Evolutionary conservation across 2,888 invertebrate species (phyloP).

Genomic region (Polyommatus iphigenia): DNA sequence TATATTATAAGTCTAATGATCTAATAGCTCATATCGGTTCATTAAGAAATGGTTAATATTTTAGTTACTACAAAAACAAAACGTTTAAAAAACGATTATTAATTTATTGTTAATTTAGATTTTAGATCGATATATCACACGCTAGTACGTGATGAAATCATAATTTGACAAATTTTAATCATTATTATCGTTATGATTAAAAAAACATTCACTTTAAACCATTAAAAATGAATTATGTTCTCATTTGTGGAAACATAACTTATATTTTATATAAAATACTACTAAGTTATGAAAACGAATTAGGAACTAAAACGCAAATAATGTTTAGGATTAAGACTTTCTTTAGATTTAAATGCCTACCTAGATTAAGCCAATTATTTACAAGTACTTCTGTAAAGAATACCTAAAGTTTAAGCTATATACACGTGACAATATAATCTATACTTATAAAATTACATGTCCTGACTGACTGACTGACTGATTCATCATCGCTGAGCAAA

Average conservation of each 20-base stretch:
- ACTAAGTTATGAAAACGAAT: not conserved
- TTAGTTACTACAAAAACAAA: not conserved
- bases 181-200: not conserved
- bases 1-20: not conserved
- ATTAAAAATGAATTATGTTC: not conserved
- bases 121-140: constrained; percentile 2
- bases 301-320: not conserved
- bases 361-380: no score
- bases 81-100: not conserved
- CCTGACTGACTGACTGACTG: no score
- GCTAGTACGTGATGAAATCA: not conserved
- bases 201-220: not conserved
- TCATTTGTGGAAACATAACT: not conserved
- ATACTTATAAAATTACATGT: no score
- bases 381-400: no score
- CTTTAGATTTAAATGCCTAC: no score
- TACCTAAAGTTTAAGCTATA: not conserved
- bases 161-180: constrained; percentile 9
- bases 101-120: not conserved
- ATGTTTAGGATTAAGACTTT: no score
- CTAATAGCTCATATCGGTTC: not conserved
- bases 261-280: not conserved
- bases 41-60: not conserved
- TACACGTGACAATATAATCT: not conserved
- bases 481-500: no score